These are phyloP conservation scores for Catagonus wagneri DNA, from an alignment of 2,113 vertebrate species.

Conservation along the genomic window DNA sequence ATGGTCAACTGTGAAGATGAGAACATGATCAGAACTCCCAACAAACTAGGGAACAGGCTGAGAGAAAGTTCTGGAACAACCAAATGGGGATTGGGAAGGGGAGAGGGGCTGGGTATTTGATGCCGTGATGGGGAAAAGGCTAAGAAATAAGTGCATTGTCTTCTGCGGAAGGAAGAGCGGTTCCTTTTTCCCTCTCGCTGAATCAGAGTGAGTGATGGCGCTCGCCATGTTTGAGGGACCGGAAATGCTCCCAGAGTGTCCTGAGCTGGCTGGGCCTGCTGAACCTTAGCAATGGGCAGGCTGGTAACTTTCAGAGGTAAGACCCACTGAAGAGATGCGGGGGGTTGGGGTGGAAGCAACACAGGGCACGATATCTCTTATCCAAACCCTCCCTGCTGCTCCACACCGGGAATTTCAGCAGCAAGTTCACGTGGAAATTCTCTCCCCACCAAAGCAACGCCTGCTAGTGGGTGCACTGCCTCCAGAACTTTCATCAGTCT, in stretches of 20 bases:
- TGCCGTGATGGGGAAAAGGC: neutral
- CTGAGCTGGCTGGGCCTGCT: neutral
- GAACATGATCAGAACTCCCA: neutral
- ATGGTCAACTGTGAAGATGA: neutral
- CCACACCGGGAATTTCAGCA: fast-evolving
- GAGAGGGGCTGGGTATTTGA: neutral
- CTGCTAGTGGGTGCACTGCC: fast-evolving
- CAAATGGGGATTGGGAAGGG: fast-evolving
- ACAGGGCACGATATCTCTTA: fast-evolving
- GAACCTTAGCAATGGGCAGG: neutral
- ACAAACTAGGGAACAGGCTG: neutral
- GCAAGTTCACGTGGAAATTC: fast-evolving
- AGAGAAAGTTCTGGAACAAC: neutral
- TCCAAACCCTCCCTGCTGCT: fast-evolving
- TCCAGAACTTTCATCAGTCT: neutral
- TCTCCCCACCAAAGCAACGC: fast-evolving
- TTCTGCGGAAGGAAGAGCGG: too few species aligned
- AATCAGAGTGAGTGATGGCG: fast-evolving
- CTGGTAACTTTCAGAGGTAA: neutral
- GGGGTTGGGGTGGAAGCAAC: fast-evolving
- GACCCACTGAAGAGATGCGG: fast-evolving
- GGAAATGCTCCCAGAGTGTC: fast-evolving
- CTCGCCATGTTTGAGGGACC: fast-evolving
- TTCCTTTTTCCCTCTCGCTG: neutral
- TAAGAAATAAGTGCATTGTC: neutral